A percentile compares a stretch with the other conserved stretches of the same genome.
phyloP scores from a whole-genome alignment of 2,888 invertebrate genomes.

The Epinotia brunnichana region DNA sequence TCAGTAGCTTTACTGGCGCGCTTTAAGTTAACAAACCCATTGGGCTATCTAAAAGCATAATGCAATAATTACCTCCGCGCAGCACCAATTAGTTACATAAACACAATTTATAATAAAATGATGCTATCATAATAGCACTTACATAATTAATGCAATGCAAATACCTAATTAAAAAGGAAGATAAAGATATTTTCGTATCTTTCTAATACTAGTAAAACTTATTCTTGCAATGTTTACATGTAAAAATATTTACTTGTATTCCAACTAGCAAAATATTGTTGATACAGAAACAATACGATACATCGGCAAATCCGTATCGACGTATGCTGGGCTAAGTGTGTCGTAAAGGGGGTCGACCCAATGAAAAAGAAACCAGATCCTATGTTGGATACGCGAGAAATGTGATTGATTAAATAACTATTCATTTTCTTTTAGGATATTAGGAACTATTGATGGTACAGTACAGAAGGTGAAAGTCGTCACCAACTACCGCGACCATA shows the following conservation, averaged over 20 bases:
- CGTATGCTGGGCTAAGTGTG: not conserved
- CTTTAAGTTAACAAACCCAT: conserved; percentile 62
- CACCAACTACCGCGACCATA: conserved; percentile 29
- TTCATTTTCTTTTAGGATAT: conserved; percentile 23
- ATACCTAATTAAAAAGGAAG: conserved; percentile 4
- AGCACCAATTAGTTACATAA: conserved; percentile 34
- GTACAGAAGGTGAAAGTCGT: conserved; percentile 42
- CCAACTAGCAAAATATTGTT: conserved; percentile 20
- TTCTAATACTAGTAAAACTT: not conserved
- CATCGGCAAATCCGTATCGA: conserved; percentile 14
- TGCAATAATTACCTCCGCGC: conserved; percentile 11
- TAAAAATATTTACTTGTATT: conserved; percentile 7
- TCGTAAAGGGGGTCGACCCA: not conserved
- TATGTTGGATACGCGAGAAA: not conserved
- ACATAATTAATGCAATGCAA: conserved; percentile 32
- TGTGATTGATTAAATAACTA: not conserved
- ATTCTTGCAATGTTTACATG: not conserved
- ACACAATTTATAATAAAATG: conserved; percentile 19
- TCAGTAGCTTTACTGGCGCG: conserved; percentile 52
- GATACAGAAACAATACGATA: conserved; percentile 28
- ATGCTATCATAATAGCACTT: conserved; percentile 29
- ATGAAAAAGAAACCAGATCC: conserved; percentile 2
- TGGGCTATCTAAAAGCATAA: conserved; percentile 55
- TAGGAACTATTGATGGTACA: conserved; percentile 37
- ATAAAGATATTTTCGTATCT: not conserved